Evolutionary conservation across 2,888 invertebrate species (phyloP), one percentile per base, ranked within the genome.

Genomic region (Stenodema calcarata): DNA sequence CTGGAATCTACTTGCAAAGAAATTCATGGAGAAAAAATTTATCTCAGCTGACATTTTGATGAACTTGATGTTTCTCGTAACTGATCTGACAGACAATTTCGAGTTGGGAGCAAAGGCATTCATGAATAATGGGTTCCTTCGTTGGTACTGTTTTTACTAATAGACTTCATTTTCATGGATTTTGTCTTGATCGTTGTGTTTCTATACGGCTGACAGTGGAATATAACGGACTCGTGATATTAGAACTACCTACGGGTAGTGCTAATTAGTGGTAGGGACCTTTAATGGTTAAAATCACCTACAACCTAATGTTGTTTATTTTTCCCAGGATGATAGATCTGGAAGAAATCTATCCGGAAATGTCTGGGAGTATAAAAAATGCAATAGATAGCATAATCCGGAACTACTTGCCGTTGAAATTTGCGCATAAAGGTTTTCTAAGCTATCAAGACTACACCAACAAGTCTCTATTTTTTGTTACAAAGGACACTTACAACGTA

Each of bases 31-130:
- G 30, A 73, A 30, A 30, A 75, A 85, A 47, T 85, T 85, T 75
- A 85, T 85, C 27, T 85, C 85, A 4, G 85, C 85, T 9, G 85
- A 85, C 23, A 85, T 85, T 50, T 35, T 85, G 47, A 85, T 85
- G 85, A 85, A 85, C 42, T 50, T 85, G 75, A 85, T 85, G 85
- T 85, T 85, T 23, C 76, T 85, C 2, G 54, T 85, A 16, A 50
- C 50, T 7, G 50, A 73, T 75, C 50, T 85, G 50, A 85, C 85
- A 11, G 85, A 85, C 76, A 85, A 85, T 85, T 85, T 85, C 18
- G 85, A 85, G 27, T 41, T 85, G 30, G 85, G 85, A 12, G 85
- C 85, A 11, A 85, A 85, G 42, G 73, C 75, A 14, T 76, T 85
- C n/a, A 18, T 85, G 85, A 85, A 85, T n/a, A 85, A 85, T n/a